Base-by-base conservation (phyloP, 1,140 invertebrate species). In the Heliconius hewitsoni region DNA sequence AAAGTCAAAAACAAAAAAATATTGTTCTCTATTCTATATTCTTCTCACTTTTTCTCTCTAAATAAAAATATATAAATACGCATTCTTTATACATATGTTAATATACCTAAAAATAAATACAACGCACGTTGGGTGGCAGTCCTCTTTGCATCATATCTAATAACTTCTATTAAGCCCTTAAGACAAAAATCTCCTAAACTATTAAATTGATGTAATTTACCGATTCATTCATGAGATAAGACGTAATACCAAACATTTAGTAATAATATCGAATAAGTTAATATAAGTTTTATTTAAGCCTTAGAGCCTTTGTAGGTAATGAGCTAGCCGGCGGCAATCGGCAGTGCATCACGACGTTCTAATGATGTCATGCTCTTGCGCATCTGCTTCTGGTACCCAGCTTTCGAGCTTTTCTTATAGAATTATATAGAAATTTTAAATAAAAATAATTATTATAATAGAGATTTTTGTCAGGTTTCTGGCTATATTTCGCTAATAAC, bases 301-400 rank as follows among this genome's bases (percentile, higher is more conserved):
- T 72, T 42, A 71, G 19, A 37, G 74, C 46, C 19, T 52, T 37
- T 27, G 30, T 46, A 9, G n/a, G 66, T 72, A 37, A 75, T 57
- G 52, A 57, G 46, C 23, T 42, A 27, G 77, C 77, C 77, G 71
- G 71, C 77, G 77, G 71, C 71, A 30, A 34, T 73, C 71, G 34
- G 37, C 71, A 50, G 52, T 73, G 37, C 52, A 60, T 78, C 76
- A 78, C 46, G 77, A 73, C 52, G 60, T 16, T 42, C 39, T 73
- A 73, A 73, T 39, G 71, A 71, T 72, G 77, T 46, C 71, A 73
- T 55, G 71, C 77, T 39, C 52, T 52, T 73, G 71, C 55, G 37
- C 77, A 78, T 78, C 71, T 60, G 76, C 70, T 71, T 52, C 70
- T 71, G 74, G 19, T 75, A n/a, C 8, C 27, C 8, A 74, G 70